A percentile compares a stretch with the other conserved stretches of the same genome.
Evolutionary conservation across 2,888 invertebrate genomes (phyloP).

Genomic region (Pantelozetes paolii): DNA sequence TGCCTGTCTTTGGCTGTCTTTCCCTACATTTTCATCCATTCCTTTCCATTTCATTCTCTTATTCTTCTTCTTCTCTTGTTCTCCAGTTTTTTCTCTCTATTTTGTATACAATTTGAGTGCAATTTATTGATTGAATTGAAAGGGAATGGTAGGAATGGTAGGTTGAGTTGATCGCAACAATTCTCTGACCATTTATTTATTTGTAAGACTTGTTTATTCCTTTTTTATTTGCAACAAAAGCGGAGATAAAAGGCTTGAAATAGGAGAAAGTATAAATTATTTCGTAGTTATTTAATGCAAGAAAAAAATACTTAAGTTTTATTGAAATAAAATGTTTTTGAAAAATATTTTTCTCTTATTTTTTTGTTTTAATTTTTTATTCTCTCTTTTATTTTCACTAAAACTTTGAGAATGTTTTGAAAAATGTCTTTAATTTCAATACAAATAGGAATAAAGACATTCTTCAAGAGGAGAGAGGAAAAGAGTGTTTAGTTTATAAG

Average conservation of each 20-base stretch:
- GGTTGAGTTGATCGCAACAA: background rate
- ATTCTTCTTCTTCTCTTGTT: no score
- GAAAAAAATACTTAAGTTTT: no score
- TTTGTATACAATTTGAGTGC: slow-evolving; percentile 1
- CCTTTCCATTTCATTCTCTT: background rate
- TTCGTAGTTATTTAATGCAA: slow-evolving; percentile 7
- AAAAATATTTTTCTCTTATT: background rate
- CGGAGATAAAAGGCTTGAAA: slow-evolving; percentile 8
- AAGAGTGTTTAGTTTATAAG: background rate
- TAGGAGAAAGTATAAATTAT: background rate
- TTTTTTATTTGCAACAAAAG: background rate
- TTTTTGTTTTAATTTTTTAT: background rate
- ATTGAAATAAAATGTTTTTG: background rate
- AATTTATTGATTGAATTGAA: slow-evolving; percentile 23
- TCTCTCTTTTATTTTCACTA: background rate
- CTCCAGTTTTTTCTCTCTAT: background rate
- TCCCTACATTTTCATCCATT: background rate
- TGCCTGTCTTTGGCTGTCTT: background rate
- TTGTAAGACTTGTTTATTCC: slow-evolving; percentile 9
- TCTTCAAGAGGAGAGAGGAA: background rate
- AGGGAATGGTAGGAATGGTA: no score
- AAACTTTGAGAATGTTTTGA: background rate
- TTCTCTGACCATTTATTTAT: slow-evolving; percentile 9
- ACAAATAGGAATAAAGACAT: slow-evolving; percentile 1
- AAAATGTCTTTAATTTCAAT: background rate